Evolutionary conservation across 2,797 vertebrate genomes (phyloP), one percentile per base, ranked within the genome.

Genomic region (Graptemys geographica): DNA sequence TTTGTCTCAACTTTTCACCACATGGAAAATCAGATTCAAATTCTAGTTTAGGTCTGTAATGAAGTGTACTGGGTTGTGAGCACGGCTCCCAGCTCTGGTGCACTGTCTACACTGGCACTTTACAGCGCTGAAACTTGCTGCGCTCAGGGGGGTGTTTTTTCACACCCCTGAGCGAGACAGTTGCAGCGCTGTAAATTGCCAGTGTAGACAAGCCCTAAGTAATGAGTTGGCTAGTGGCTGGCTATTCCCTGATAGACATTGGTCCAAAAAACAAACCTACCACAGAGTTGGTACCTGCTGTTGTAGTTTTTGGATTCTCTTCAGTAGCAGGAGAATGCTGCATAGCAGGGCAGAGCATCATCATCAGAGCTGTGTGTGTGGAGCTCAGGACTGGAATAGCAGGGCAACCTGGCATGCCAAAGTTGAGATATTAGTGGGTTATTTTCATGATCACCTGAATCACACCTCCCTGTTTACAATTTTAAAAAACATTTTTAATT

Each of bases 201-300:
- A 53, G 52, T 53, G 52, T 53, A 53, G 18, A 53, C 18, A 19
- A 53, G 52, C 5, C 52, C 55, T 62, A 33, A 62, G n/a, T n/a
- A 69, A 19, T 52, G 86, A 52, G 51, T 12, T 88, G 78, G n/a
- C 84, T 92, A 19, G 18, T 79, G 89, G 87, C 90, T 3, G 90
- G 53, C 21, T 92, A 65, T 83, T 85, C 65, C 41, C 82, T 86
- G 27, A n/a, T 87, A 55, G 84, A 74, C 88, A 95, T 91, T 84
- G 80, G 74, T 90, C 91, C 56, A 95, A 86, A 86, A 87, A 92
- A 83, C 0, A 0, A 92, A 16, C 81, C 49, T 65, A 72, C 12
- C 28, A 6, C 6, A 3, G 74, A 59, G 10, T 6, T 51, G 44
- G 37, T 37, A 19, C 15, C 83, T 57, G 8, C 2, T 83, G 80